phyloP scores from a whole-genome alignment of 2,797 vertebrate species.

The Acanthurus leucopareius region DNA sequence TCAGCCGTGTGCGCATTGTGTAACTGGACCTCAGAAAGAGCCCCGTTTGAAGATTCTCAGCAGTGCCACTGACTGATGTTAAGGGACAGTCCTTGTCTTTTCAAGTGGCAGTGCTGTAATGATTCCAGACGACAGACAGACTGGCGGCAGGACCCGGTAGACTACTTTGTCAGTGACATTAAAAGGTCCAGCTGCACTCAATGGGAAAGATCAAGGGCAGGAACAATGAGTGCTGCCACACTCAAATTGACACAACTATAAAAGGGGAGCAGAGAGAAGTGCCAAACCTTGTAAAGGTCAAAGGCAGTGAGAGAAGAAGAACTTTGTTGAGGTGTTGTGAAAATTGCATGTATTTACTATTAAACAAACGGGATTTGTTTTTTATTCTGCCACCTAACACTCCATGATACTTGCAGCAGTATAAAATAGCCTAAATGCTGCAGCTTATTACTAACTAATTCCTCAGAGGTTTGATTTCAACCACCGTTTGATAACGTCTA shows the following conservation, averaged over 20 bases:
- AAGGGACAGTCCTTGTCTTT: slow-evolving; percentile 79
- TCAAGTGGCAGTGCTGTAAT: slow-evolving; percentile 77
- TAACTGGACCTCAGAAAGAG: slow-evolving; percentile 42
- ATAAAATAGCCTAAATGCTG: slow-evolving; percentile 24
- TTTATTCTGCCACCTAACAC: neutral
- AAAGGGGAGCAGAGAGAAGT: slow-evolving; percentile 66
- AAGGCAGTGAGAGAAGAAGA: slow-evolving; percentile 40
- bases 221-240: slow-evolving; percentile 76
- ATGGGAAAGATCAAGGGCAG: slow-evolving; percentile 79
- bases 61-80: slow-evolving; percentile 72
- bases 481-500: slow-evolving; percentile 63
- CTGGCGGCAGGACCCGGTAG: slow-evolving; percentile 73
- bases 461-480: slow-evolving; percentile 63
- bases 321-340: slow-evolving; percentile 38
- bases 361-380: slow-evolving; percentile 9
- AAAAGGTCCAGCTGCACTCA: slow-evolving; percentile 77
- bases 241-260: slow-evolving; percentile 77
- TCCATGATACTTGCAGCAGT: neutral
- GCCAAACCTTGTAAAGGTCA: slow-evolving; percentile 71
- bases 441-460: slow-evolving; percentile 48
- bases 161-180: slow-evolving; percentile 82
- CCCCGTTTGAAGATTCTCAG: slow-evolving; percentile 65
- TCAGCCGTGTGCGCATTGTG: slow-evolving; percentile 59
- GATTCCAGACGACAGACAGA: slow-evolving; percentile 78
- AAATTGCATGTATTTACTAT: slow-evolving; percentile 27